Evolutionary conservation across 2,113 vertebrate genomes (phyloP).

Genomic region (Pycnonotus jocosus): DNA sequence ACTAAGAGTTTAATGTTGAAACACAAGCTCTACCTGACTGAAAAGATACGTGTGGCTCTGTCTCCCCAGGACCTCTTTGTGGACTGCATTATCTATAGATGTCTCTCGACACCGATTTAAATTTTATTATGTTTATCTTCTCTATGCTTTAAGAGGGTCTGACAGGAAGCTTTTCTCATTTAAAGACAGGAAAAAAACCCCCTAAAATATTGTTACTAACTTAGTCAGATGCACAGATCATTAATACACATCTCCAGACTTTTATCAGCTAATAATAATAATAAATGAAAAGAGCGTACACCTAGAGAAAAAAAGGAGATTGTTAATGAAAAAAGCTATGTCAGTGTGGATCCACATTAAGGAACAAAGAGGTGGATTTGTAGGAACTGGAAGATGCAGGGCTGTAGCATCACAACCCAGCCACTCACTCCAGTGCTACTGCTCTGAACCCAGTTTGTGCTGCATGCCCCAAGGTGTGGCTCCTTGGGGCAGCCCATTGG

Average conservation of each 20-base stretch:
- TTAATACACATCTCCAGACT: background rate
- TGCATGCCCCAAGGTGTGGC: rapidly evolving
- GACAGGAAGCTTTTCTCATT: background rate
- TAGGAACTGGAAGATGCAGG: background rate
- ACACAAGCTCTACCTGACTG: background rate
- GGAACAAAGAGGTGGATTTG: background rate
- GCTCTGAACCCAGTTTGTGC: background rate
- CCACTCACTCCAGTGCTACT: background rate
- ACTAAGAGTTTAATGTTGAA: background rate
- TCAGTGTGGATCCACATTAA: background rate
- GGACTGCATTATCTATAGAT: background rate
- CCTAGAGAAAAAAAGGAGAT: background rate
- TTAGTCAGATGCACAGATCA: background rate
- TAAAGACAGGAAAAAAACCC: background rate
- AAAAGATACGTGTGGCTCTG: background rate
- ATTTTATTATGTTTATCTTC: background rate
- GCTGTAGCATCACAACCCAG: background rate
- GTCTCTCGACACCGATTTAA: background rate
- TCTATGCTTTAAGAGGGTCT: background rate
- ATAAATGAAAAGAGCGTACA: background rate
- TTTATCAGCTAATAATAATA: background rate
- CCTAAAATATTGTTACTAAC: background rate
- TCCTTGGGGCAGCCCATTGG: background rate
- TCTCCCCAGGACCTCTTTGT: background rate
- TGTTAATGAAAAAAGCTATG: background rate